Conservation (phyloP, 2,888 invertebrate species). For the Anarsia innoxiella region DNA sequence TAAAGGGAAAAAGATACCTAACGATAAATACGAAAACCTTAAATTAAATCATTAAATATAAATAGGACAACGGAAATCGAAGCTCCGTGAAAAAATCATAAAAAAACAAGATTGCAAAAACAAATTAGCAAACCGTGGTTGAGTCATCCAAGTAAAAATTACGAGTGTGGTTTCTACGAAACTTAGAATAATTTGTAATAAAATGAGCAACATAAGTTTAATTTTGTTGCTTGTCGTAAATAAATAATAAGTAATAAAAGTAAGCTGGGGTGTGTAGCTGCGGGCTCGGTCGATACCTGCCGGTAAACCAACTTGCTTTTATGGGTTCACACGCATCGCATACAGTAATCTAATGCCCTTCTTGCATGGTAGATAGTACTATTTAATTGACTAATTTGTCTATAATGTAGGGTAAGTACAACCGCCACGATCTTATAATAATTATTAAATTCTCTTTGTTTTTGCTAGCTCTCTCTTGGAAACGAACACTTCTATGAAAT, state of each 20-base stretch:
- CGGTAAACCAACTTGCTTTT: constrained; percentile 1
- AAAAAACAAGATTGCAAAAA: constrained; percentile 5
- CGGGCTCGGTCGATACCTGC: constrained; percentile 61
- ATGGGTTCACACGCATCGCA: constrained; percentile 12
- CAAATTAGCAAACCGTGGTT: neutral
- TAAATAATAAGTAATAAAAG: constrained; percentile 30
- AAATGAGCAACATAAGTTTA: constrained; percentile 4
- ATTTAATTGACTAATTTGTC: constrained; percentile 5
- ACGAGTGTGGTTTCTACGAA: constrained; percentile 1
- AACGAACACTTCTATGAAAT: constrained; percentile 1
- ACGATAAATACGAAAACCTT: neutral
- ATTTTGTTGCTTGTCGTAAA: constrained; percentile 15
- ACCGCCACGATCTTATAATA: neutral
- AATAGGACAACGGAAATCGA: constrained; percentile 4
- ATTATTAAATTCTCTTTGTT: neutral
- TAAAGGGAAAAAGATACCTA: constrained; percentile 1
- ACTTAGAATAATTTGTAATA: constrained; percentile 5
- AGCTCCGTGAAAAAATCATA: constrained; percentile 3
- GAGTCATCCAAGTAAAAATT: constrained; percentile 7
- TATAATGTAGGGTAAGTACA: neutral
- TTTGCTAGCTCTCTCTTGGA: neutral
- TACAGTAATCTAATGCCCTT: too few relatives aligned
- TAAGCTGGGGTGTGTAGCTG: constrained; percentile 29
- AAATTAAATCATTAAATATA: neutral
- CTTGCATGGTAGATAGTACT: too few relatives aligned